Conservation (phyloP, 2,888 invertebrate genomes). For the Nomada fucata region DNA sequence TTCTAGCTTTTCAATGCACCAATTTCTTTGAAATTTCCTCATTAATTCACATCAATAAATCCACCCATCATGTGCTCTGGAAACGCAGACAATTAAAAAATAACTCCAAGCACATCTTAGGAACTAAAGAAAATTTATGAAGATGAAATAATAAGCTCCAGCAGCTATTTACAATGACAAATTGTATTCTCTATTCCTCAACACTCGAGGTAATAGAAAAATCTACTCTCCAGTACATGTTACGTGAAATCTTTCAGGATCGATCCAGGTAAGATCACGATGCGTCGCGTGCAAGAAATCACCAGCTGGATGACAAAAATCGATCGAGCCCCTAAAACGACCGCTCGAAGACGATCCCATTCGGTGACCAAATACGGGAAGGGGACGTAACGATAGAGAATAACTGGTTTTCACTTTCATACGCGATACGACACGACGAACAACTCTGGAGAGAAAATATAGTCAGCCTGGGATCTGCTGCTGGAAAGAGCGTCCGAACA, state of each 20-base stretch:
- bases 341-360: conserved; percentile 49
- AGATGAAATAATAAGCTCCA: not conserved
- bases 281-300: conserved; percentile 37
- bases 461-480: conserved; percentile 52
- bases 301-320: conserved; percentile 46
- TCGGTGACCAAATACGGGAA: conserved; percentile 68
- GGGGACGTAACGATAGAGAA: conserved; percentile 63
- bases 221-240: too few species aligned
- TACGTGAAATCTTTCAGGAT: not conserved
- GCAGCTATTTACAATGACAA: not conserved
- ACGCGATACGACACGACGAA: conserved; percentile 35
- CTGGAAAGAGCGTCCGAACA: conserved; percentile 50
- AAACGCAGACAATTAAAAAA: not conserved
- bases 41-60: too few species aligned
- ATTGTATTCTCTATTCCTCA: not conserved
- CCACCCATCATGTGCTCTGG: not conserved
- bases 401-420: conserved; percentile 73
- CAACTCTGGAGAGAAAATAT: conserved; percentile 56
- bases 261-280: conserved; percentile 9
- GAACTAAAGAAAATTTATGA: not conserved
- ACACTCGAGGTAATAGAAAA: conserved; percentile 6
- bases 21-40: not conserved
- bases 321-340: conserved; percentile 48
- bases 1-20: not conserved
- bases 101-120: not conserved